Percentiles rank a stretch among this genome's conserved stretches.
phyloP scores from a whole-genome alignment of 1,140 invertebrate species.

The Frieseomelitta varia region DNA sequence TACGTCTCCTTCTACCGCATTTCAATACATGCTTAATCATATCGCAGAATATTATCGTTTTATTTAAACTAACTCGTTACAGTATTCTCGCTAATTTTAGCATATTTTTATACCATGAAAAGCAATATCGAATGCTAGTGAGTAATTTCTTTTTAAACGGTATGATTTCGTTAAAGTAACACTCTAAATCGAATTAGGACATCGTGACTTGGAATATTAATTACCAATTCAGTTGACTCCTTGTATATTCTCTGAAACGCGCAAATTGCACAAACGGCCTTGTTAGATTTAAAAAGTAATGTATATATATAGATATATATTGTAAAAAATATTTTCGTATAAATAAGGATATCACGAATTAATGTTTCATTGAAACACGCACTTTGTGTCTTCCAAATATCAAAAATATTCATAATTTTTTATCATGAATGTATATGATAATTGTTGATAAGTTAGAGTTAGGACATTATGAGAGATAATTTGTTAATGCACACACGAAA shows the following conservation, averaged over 20 bases:
- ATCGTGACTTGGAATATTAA: neutral
- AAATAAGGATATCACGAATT: neutral
- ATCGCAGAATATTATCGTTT: conserved; percentile 79
- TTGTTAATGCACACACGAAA: conserved; percentile 15
- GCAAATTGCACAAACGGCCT: conserved; percentile 55
- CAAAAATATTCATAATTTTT: conserved; percentile 44
- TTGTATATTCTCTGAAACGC: conserved; percentile 25
- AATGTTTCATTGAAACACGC: conserved; percentile 42
- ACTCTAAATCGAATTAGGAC: neutral
- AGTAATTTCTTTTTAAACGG: neutral
- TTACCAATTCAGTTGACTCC: neutral
- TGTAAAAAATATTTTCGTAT: conserved; percentile 33
- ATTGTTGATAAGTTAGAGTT: conserved; percentile 51
- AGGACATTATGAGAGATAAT: conserved; percentile 18
- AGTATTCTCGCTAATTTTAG: conserved; percentile 1
- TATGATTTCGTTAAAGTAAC: conserved; percentile 1
- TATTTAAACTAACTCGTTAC: conserved; percentile 59
- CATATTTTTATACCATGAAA: neutral
- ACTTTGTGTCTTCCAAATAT: conserved; percentile 62
- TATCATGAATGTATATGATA: conserved; percentile 37
- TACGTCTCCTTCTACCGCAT: conserved; percentile 74
- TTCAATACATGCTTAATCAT: conserved; percentile 80
- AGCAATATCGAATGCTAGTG: conserved; percentile 24
- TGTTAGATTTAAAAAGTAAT: conserved; percentile 28
- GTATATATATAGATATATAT: neutral